Percentiles rank a stretch among this genome's conserved stretches.
phyloP scores from a whole-genome alignment of 2,113 vertebrate genomes.

The Xiphophorus couchianus region DNA sequence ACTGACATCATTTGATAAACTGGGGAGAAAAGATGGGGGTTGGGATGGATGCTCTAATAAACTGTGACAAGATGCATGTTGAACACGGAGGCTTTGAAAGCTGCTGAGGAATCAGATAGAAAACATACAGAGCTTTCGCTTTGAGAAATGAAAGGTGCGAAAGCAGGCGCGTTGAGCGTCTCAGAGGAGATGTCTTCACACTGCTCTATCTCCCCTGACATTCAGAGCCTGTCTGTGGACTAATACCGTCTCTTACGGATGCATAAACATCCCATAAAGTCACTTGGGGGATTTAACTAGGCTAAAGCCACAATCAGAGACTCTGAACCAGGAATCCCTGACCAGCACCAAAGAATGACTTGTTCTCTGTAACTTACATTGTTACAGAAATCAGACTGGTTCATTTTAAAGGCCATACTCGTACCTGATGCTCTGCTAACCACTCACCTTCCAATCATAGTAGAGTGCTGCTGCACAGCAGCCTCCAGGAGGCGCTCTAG shows the following conservation, averaged over 20 bases:
- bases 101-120: neutral
- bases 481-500: conserved; percentile 98
- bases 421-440: neutral
- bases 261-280: conserved; percentile 48
- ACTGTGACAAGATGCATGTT: conserved; percentile 17
- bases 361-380: neutral
- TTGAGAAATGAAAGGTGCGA: conserved; percentile 5
- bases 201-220: conserved; percentile 18
- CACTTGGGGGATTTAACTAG: conserved; percentile 38
- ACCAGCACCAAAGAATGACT: conserved; percentile 13
- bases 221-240: conserved; percentile 40
- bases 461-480: conserved; percentile 98
- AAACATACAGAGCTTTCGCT: neutral
- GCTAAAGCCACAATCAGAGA: conserved; percentile 31
- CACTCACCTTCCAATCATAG: conserved; percentile 98
- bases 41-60: neutral
- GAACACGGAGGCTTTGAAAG: conserved; percentile 1
- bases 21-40: neutral
- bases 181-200: conserved; percentile 24
- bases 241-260: conserved; percentile 27
- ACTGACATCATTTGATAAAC: conserved; percentile 41
- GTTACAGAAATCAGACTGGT: neutral
- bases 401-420: neutral
- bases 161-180: neutral
- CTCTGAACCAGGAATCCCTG: conserved; percentile 49